Evolutionary conservation across 2,797 vertebrate species (phyloP).

Genomic region (Lemur catta): DNA sequence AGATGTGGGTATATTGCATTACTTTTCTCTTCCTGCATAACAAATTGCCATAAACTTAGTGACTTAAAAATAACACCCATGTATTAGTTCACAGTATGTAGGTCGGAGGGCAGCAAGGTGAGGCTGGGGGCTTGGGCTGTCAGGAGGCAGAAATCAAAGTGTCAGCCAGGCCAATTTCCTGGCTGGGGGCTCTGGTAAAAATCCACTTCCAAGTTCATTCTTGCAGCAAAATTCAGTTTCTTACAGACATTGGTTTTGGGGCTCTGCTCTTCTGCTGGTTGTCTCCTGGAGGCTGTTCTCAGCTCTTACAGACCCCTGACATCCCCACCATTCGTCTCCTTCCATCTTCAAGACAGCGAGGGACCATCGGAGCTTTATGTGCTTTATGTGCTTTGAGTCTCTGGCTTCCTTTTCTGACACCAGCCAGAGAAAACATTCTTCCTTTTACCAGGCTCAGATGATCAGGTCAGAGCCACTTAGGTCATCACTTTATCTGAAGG

Average conservation of each 20-base stretch:
- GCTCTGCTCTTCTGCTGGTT: not conserved
- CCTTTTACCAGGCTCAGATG: not conserved
- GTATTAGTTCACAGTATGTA: not conserved
- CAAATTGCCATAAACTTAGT: too few relatives aligned
- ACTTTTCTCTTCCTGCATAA: not conserved
- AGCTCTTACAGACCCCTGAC: accelerated
- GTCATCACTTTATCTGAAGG: not conserved
- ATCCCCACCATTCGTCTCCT: not conserved
- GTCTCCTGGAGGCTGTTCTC: not conserved
- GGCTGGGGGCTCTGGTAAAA: not conserved
- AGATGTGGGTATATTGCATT: too few relatives aligned
- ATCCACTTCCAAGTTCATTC: not conserved
- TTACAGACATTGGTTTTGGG: not conserved
- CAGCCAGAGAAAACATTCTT: not conserved
- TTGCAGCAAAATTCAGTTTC: not conserved
- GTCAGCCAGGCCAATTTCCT: not conserved
- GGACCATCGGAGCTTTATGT: not conserved
- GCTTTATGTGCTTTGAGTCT: not conserved
- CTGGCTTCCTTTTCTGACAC: not conserved
- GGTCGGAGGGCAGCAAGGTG: not conserved
- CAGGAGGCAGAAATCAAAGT: not conserved
- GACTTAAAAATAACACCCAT: not conserved
- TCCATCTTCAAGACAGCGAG: not conserved
- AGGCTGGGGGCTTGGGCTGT: not conserved
- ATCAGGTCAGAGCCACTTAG: not conserved